Evolutionary conservation across 2,113 vertebrate species (phyloP).

Genomic region (Albula glossodonta): DNA sequence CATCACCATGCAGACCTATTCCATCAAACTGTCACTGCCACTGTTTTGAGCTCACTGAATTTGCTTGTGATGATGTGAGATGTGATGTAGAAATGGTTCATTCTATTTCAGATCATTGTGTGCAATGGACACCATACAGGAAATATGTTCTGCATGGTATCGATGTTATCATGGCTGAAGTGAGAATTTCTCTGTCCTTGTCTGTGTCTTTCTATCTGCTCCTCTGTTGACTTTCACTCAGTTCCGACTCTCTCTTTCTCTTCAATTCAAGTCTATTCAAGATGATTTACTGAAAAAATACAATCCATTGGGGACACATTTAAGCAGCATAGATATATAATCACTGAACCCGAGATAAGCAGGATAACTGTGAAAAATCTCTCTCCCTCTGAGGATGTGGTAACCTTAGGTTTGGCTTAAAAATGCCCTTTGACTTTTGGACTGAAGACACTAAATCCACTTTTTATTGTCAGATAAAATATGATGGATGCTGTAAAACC

Average conservation of each 20-base stretch:
- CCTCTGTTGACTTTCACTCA: neutral
- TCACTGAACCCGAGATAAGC: neutral
- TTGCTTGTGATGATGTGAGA: neutral
- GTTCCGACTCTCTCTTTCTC: neutral
- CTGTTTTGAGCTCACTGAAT: neutral
- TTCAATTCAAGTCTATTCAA: neutral
- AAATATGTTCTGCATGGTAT: too few species aligned
- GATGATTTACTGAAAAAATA: neutral
- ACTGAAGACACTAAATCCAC: neutral
- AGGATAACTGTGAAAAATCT: neutral
- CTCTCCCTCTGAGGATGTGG: too few species aligned
- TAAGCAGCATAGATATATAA: neutral
- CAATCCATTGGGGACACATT: too few species aligned
- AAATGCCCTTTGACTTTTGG: neutral
- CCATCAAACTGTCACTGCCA: neutral
- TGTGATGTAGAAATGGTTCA: neutral
- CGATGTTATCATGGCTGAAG: neutral
- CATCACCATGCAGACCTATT: neutral
- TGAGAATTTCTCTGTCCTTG: neutral
- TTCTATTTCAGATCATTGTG: neutral
- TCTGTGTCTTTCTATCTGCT: neutral
- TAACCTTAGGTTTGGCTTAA: too few species aligned
- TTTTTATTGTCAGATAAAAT: neutral
- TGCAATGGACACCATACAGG: too few species aligned
- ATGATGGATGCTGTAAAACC: neutral